Evolutionary conservation across 2,797 vertebrate species (phyloP).

Genomic region (Argya squamiceps): DNA sequence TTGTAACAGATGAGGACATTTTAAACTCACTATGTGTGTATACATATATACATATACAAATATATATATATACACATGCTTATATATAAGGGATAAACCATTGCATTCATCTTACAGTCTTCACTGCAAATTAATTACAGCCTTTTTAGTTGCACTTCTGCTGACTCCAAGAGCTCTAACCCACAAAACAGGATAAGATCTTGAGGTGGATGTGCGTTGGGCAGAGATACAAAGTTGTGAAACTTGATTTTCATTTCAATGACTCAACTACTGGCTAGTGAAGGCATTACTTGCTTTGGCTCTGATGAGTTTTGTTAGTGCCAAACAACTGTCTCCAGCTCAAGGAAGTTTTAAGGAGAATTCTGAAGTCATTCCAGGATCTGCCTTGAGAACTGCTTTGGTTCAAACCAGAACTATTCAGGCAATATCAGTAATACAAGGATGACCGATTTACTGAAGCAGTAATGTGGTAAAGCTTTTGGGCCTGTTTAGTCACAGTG

Average conservation of each 20-base stretch:
- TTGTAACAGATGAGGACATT: background rate
- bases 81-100: background rate
- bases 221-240: background rate
- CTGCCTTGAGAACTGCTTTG: background rate
- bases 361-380: background rate
- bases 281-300: background rate
- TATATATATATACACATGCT: background rate
- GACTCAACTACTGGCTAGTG: background rate
- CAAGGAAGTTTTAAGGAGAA: conserved; percentile 12
- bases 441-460: background rate
- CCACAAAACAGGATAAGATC: conserved; percentile 59
- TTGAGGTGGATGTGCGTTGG: conserved; percentile 17
- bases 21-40: background rate
- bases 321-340: background rate
- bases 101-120: background rate
- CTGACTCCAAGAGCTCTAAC: conserved; percentile 32
- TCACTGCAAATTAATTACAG: background rate
- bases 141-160: conserved; percentile 9
- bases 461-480: background rate
- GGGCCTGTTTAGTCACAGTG: background rate
- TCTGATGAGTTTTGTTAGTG: background rate
- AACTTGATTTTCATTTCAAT: conserved; percentile 35
- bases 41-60: background rate
- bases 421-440: background rate
- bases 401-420: background rate